These are phyloP conservation scores for Apis cerana DNA, from an alignment of 1,140 invertebrate species.

Conservation along the genomic window DNA sequence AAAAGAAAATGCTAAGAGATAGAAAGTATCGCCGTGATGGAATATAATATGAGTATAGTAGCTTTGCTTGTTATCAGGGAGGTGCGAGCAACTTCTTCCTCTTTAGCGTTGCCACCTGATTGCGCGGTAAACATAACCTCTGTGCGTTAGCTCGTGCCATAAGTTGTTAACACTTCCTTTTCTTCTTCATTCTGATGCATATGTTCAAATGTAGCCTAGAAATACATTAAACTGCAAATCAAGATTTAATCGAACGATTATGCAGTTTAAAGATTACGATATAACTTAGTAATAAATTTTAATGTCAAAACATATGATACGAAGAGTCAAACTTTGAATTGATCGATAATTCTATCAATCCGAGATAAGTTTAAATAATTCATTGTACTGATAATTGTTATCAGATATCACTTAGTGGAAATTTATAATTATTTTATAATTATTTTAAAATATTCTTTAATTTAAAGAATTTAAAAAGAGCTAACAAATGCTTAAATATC, in stretches of 20 bases:
- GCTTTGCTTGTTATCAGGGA: slow-evolving; percentile 74
- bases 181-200: not conserved
- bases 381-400: slow-evolving; percentile 24
- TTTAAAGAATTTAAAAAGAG: not conserved
- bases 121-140: slow-evolving; percentile 73
- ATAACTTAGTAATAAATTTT: not conserved
- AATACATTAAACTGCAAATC: slow-evolving; percentile 15
- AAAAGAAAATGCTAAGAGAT: not conserved
- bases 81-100: slow-evolving; percentile 74
- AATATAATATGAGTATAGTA: slow-evolving; percentile 49
- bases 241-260: not conserved
- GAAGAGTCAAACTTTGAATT: not conserved
- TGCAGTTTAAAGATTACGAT: not conserved
- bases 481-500: not conserved
- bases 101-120: slow-evolving; percentile 77
- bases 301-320: not conserved
- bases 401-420: slow-evolving; percentile 9
- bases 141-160: slow-evolving; percentile 65
- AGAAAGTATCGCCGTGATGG: slow-evolving; percentile 33
- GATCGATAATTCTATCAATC: slow-evolving; percentile 24
- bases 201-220: not conserved
- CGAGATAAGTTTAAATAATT: slow-evolving; percentile 35
- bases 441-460: not conserved
- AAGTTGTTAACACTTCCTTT: slow-evolving; percentile 71
- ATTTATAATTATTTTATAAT: not conserved